These are phyloP conservation scores for Parascotia fuliginaria DNA, from an alignment of 2,888 invertebrate genomes.

Conservation along the genomic window DNA sequence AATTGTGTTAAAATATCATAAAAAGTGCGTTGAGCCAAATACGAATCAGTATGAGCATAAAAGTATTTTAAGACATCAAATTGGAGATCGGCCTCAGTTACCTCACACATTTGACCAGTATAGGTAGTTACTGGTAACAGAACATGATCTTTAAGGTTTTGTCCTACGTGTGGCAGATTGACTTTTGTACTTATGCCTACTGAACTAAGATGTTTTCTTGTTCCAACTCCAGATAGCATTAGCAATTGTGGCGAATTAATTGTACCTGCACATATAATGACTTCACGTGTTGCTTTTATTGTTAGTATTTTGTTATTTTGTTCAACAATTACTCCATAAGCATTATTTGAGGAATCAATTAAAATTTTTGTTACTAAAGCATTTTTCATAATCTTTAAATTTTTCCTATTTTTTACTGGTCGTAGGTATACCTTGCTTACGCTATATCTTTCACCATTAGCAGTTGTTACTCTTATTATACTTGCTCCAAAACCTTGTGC, in stretches of 20 bases:
- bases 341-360: conserved; percentile 5
- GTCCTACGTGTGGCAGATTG: conserved; percentile 76
- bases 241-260: conserved; percentile 78
- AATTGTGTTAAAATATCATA: conserved; percentile 80
- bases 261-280: conserved; percentile 77
- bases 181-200: conserved; percentile 63
- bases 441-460: conserved; percentile 75
- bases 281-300: conserved; percentile 63
- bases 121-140: conserved; percentile 65
- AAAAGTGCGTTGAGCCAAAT: conserved; percentile 71
- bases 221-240: conserved; percentile 82
- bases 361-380: conserved; percentile 51
- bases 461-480: conserved; percentile 71
- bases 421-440: conserved; percentile 86
- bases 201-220: conserved; percentile 59
- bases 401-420: conserved; percentile 50
- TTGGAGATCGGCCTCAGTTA: conserved; percentile 44
- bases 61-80: conserved; percentile 76
- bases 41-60: conserved; percentile 80
- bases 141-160: conserved; percentile 82
- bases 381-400: conserved; percentile 37
- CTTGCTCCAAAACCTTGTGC: conserved; percentile 76
- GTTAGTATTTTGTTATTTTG: conserved; percentile 3
- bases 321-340: conserved; percentile 16
- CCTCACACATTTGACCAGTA: conserved; percentile 53